phyloP scores from a whole-genome alignment of 2,888 invertebrate species.

The Himalopsyche kuldschensis region DNA sequence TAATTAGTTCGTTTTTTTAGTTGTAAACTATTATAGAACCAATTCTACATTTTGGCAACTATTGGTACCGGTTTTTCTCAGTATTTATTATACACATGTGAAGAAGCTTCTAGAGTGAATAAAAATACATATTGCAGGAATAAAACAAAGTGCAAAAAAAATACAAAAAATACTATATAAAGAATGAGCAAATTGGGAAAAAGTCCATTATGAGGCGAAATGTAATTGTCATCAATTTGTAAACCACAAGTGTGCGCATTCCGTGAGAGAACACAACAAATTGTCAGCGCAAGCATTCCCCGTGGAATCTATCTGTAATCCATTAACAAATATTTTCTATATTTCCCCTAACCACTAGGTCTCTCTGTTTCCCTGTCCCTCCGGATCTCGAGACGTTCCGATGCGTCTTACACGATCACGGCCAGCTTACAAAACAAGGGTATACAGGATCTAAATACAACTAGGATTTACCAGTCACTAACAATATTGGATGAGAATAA shows the following conservation, averaged over 20 bases:
- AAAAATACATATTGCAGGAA: too few species aligned
- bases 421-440: conserved; percentile 2
- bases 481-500: neutral
- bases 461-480: neutral
- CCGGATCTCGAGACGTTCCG: neutral
- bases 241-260: conserved; percentile 20
- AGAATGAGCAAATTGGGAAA: neutral
- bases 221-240: neutral
- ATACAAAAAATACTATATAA: too few species aligned
- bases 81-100: too few species aligned
- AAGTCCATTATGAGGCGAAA: neutral
- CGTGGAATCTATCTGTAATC: conserved; percentile 40
- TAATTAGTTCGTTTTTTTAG: too few species aligned
- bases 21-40: too few species aligned
- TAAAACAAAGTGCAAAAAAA: too few species aligned
- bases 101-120: too few species aligned
- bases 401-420: conserved; percentile 9
- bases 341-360: conserved; percentile 20
- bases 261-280: conserved; percentile 30
- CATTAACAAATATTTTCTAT: conserved; percentile 41
- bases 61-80: too few species aligned
- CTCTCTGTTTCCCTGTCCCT: conserved; percentile 19
- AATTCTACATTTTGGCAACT: too few species aligned
- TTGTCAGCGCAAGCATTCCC: conserved; percentile 35
- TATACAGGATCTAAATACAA: neutral